phyloP scores from a whole-genome alignment of 2,888 invertebrate genomes.

The Aquatica leii region DNA sequence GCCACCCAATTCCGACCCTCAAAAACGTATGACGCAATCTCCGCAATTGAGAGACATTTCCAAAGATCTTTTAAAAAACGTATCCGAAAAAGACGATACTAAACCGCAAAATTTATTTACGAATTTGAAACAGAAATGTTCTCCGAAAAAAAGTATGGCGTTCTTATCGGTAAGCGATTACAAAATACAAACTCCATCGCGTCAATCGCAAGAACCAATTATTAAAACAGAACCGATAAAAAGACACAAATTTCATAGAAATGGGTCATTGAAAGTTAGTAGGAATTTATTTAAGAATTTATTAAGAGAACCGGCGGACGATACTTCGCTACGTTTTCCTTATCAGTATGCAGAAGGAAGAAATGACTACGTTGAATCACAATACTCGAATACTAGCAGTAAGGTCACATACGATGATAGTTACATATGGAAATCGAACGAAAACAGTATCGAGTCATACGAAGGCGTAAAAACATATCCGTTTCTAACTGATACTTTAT shows the following conservation, averaged over 20 bases:
- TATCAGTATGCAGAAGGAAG: conserved; percentile 56
- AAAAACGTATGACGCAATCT: conserved; percentile 6
- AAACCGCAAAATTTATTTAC: conserved; percentile 47
- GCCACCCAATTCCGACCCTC: conserved; percentile 55
- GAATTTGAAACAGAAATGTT: conserved; percentile 60
- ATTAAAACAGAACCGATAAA: conserved; percentile 40
- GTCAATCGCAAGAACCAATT: conserved; percentile 36
- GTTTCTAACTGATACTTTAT: conserved; percentile 14
- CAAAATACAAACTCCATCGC: conserved; percentile 27
- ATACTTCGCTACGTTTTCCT: conserved; percentile 22
- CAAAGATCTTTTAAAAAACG: conserved; percentile 52
- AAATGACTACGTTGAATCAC: conserved; percentile 41
- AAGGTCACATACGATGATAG: conserved; percentile 48
- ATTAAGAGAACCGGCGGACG: conserved; percentile 15
- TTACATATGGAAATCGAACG: conserved; percentile 39
- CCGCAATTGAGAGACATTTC: conserved; percentile 38
- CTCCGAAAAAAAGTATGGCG: conserved; percentile 48
- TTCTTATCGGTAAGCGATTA: conserved; percentile 14
- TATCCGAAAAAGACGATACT: conserved; percentile 58
- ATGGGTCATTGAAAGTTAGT: conserved; percentile 44
- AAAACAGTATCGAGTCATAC: conserved; percentile 21
- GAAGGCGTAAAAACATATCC: conserved; percentile 28
- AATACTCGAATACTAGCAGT: conserved; percentile 45
- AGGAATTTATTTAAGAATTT: conserved; percentile 32
- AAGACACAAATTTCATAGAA: conserved; percentile 34